These are phyloP conservation scores for Himalopsyche japonica DNA, from an alignment of 2,888 invertebrate genomes.

Conservation along the genomic window DNA sequence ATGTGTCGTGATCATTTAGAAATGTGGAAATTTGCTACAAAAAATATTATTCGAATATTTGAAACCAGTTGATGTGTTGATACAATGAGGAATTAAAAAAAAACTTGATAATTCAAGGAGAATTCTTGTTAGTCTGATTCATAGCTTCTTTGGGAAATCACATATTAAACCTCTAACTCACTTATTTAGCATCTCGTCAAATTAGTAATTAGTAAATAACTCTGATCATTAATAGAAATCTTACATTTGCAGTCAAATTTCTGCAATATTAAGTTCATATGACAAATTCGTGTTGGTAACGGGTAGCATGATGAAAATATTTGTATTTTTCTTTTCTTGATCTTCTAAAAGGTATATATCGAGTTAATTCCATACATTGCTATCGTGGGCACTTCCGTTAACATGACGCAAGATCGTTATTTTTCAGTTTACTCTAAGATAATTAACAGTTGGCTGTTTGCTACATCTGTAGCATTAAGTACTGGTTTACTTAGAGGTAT, in stretches of 20 bases:
- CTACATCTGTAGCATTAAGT: slow-evolving; percentile 16
- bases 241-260: neutral
- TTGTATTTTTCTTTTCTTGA: neutral
- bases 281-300: neutral
- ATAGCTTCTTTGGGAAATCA: too few species aligned
- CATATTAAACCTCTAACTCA: too few species aligned
- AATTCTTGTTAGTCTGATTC: too few species aligned
- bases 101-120: too few species aligned
- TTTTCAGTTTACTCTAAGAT: slow-evolving; percentile 27
- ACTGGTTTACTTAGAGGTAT: neutral
- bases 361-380: neutral
- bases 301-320: neutral
- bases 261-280: neutral
- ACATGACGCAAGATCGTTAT: slow-evolving; percentile 18
- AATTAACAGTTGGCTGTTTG: slow-evolving; percentile 27
- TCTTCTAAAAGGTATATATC: neutral
- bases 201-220: too few species aligned
- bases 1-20: too few species aligned
- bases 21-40: too few species aligned
- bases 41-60: too few species aligned
- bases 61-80: too few species aligned
- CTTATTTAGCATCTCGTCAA: too few species aligned
- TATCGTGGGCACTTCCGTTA: neutral
- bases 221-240: neutral
- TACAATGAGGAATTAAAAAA: too few species aligned